Base-by-base conservation (phyloP, 2,797 vertebrate species). In the Centroberyx gerrardi region DNA sequence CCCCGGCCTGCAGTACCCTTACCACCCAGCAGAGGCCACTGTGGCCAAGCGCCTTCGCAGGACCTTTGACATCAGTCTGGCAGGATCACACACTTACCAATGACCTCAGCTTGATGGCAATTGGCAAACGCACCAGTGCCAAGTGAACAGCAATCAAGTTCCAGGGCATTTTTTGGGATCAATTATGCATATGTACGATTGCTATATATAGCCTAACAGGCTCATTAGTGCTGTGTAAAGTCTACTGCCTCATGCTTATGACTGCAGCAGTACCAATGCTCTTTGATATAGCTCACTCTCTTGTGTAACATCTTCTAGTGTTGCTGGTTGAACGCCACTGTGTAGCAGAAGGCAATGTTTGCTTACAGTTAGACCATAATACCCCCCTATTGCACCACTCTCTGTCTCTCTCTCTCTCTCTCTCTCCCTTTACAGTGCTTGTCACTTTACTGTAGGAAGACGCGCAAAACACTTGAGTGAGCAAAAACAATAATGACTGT, bases 21-120 rank as follows among this genome's bases (percentile, higher is more conserved):
- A 76, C 76, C 88, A 59, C 53, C 86, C 91, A 93, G 80, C 85
- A 94, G 90, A 91, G 90, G 89, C 74, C 90, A 80, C 87, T 91
- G 83, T 90, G 82, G 64, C 40, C 76, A 90, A 90, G 56, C 62
- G 0, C 62, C 91, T 62, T 42, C 44, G 48, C 22, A 15, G 66
- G 74, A 82, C 80, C 71, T 86, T 83, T 85, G 80, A 85, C 70
- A 54, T 56, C 61, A 48, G 2, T 12, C 17, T 12, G 36, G 15
- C 7, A 36, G 55, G 17, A 59, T 31, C 14, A 33, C 27, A 28
- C 17, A 3, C 55, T 58, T 44, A n/a, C 8, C 4, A 5, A 18
- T 69, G 71, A 70, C 61, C 61, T 79, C 56, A 62, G 58, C 28
- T 33, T 28, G 13, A 58, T 75, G 48, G 38, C 18, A 60, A 17